Evolutionary conservation across 2,113 vertebrate genomes (phyloP), one percentile per base, ranked within the genome.

Genomic region (Cinclus cinclus): DNA sequence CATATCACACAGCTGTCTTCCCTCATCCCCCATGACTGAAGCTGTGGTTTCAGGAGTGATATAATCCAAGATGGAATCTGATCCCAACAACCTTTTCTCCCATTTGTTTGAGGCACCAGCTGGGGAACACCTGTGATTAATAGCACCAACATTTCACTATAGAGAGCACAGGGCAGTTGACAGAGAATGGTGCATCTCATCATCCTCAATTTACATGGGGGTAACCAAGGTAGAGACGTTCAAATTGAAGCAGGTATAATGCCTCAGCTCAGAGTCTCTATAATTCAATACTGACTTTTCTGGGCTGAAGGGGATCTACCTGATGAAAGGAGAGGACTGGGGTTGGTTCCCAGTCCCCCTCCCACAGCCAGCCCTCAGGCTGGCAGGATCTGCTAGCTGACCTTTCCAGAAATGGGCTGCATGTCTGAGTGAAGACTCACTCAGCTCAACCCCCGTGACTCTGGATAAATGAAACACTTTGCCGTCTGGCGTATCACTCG

Each of bases 391-490:
- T 3, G 31, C 78, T 93, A 13, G 9, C 95, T 96, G 95, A 90
- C 94, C 93, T 96, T 91, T 94, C 62, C 77, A 81, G 77, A 83
- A 70, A 78, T 1, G 7, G 84, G 73, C 92, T 62, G 74, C 86
- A 17, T 56, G 80, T 86, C 90, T 94, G 96, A 83, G 79, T 3
- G 55, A 84, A 89, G 92, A 83, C 71, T 88, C 81, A 69, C 70
- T 78, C 67, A 37, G 93, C 44, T 55, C 95, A 92, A 65, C 83
- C 95, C 95, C 93, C 95, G 22, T 96, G 96, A 96, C 96, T 95
- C 87, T 87, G 96, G 97, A 41, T 97, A 97, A 97, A 87, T 96
- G 94, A 95, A 97, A 96, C 98, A 98, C 97, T 98, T 97, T 8
- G 56, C 89, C 85, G 97, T 97, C 96, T 98, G 96, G 97, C 97